These are phyloP conservation scores for Mythimna impura DNA, from an alignment of 2,888 invertebrate species.

Conservation along the genomic window DNA sequence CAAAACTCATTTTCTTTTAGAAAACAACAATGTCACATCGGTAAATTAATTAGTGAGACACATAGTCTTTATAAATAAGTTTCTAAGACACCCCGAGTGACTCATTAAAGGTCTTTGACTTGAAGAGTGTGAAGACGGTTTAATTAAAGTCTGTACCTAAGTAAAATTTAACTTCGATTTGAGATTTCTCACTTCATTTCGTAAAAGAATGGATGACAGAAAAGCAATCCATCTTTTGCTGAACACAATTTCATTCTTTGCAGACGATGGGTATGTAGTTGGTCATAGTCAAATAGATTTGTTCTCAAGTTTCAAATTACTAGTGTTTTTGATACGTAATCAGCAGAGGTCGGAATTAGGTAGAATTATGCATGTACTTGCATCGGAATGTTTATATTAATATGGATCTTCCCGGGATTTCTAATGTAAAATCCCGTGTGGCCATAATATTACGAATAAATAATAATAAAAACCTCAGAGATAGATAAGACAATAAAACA, in stretches of 20 bases:
- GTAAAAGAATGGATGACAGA: constrained; percentile 38
- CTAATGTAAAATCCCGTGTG: no score
- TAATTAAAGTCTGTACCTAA: constrained; percentile 43
- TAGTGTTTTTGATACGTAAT: neutral
- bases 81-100: constrained; percentile 46
- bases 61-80: constrained; percentile 44
- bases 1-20: constrained; percentile 32
- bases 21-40: constrained; percentile 45
- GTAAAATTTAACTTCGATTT: constrained; percentile 39
- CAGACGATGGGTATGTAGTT: constrained; percentile 38
- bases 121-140: constrained; percentile 21
- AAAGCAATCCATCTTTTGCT: constrained; percentile 49
- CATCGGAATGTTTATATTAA: no score
- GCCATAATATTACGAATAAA: no score
- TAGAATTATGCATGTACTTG: no score
- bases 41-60: constrained; percentile 54
- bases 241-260: constrained; percentile 42
- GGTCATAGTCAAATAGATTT: constrained; percentile 32
- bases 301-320: constrained; percentile 32
- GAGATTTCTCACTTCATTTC: constrained; percentile 38
- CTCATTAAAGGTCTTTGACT: constrained; percentile 41
- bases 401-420: no score
- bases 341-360: no score
- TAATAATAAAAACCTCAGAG: no score
- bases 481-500: no score